These are phyloP conservation scores for Ceyx cyanopectus DNA, from an alignment of 2,113 vertebrate species.

Conservation along the genomic window DNA sequence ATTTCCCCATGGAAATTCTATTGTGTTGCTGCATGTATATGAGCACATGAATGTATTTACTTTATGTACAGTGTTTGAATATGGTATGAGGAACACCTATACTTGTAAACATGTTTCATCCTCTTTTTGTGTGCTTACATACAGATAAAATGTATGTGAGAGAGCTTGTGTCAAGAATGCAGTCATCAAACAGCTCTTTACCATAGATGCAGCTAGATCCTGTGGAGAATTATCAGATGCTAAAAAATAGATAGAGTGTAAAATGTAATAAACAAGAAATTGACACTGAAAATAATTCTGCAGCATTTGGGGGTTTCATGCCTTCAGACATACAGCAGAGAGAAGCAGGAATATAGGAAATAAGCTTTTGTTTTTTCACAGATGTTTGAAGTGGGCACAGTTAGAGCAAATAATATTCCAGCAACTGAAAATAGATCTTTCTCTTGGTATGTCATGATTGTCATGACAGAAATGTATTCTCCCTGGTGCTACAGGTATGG, in stretches of 20 bases:
- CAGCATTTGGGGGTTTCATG: slow-evolving; percentile 58
- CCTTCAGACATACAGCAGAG: neutral
- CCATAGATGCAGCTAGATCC: slow-evolving; percentile 73
- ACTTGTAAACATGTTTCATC: slow-evolving; percentile 56
- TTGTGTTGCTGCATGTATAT: slow-evolving; percentile 61
- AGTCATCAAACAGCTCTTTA: slow-evolving; percentile 66
- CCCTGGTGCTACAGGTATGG: neutral
- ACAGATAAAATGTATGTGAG: slow-evolving; percentile 49
- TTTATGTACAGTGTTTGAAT: slow-evolving; percentile 42
- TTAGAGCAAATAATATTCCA: slow-evolving; percentile 15
- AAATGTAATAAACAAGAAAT: slow-evolving; percentile 73
- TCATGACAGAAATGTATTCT: slow-evolving; percentile 8
- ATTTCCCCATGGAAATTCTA: slow-evolving; percentile 72
- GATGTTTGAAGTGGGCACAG: slow-evolving; percentile 26
- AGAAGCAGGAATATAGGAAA: slow-evolving; percentile 69
- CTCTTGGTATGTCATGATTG: slow-evolving; percentile 26
- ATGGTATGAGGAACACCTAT: slow-evolving; percentile 42
- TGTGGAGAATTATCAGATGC: slow-evolving; percentile 77
- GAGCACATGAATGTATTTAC: slow-evolving; percentile 29
- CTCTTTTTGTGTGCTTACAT: slow-evolving; percentile 59
- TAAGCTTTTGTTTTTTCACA: slow-evolving; percentile 38
- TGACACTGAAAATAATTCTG: slow-evolving; percentile 72
- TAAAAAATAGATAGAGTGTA: slow-evolving; percentile 71
- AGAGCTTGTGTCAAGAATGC: slow-evolving; percentile 51
- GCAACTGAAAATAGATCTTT: slow-evolving; percentile 16